These are phyloP conservation scores for Drosophila bunnanda DNA, from an alignment of 2,888 invertebrate species.

Conservation along the genomic window DNA sequence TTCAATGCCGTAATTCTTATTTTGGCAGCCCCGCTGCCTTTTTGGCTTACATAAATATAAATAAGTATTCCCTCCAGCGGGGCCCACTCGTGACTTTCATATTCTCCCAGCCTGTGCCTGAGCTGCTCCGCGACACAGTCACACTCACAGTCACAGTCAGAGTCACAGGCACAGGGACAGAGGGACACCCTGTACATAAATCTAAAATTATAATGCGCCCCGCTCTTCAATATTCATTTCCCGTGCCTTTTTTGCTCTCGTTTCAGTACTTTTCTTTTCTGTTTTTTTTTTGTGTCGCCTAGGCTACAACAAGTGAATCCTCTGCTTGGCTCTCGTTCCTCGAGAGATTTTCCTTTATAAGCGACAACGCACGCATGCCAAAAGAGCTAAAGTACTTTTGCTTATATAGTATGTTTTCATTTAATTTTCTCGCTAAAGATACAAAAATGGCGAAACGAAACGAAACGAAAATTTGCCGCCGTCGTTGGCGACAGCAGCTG, in stretches of 20 bases:
- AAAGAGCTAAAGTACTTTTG: slow-evolving; percentile 60
- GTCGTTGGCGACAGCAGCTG: slow-evolving; percentile 72
- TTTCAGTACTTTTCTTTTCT: slow-evolving; percentile 1
- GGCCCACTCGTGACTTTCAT: slow-evolving; percentile 9
- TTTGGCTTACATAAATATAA: slow-evolving; percentile 48
- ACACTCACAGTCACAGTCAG: background rate
- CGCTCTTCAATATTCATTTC: slow-evolving; percentile 66
- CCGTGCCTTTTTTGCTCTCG: slow-evolving; percentile 15
- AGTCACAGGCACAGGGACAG: background rate
- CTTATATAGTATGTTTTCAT: slow-evolving; percentile 65
- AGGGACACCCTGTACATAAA: slow-evolving; percentile 69
- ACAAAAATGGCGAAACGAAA: slow-evolving; percentile 52
- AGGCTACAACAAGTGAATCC: slow-evolving; percentile 53
- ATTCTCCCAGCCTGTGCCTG: slow-evolving; percentile 8
- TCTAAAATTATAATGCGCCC: slow-evolving; percentile 74
- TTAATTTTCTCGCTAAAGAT: slow-evolving; percentile 70
- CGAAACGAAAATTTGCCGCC: slow-evolving; percentile 37
- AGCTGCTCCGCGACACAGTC: background rate
- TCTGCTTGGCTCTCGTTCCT: slow-evolving; percentile 60
- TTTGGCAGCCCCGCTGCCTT: slow-evolving; percentile 44
- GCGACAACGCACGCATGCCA: slow-evolving; percentile 39
- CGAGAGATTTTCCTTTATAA: slow-evolving; percentile 64
- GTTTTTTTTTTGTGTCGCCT: slow-evolving; percentile 30
- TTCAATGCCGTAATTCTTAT: slow-evolving; percentile 47
- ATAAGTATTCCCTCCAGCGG: slow-evolving; percentile 34